Percentiles rank a stretch among this genome's conserved stretches.
Conservation (phyloP, 2,113 vertebrate species). For the Casuarius casuarius region DNA sequence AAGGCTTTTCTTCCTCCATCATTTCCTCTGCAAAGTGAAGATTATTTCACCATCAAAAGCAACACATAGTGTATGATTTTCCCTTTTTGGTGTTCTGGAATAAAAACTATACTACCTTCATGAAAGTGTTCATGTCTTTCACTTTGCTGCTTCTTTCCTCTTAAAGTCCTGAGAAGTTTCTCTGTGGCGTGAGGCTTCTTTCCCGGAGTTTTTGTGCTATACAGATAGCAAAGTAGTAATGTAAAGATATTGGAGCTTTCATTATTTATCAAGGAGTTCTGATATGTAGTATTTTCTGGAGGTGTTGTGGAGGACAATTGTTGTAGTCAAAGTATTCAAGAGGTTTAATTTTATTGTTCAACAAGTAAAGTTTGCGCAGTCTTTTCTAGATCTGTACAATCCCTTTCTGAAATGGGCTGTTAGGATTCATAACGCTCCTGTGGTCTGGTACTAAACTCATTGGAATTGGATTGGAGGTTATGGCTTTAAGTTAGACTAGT, state of each 20-base stretch:
- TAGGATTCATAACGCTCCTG: background rate
- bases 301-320: background rate
- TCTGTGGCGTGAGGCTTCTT: background rate
- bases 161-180: background rate
- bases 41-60: background rate
- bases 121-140: background rate
- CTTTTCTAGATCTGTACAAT: background rate
- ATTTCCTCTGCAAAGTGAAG: slow-evolving; percentile 13
- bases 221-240: background rate
- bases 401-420: background rate
- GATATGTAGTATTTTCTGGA: background rate
- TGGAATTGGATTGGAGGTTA: background rate
- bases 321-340: background rate
- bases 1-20: background rate
- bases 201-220: background rate
- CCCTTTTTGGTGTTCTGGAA: background rate
- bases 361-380: background rate
- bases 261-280: background rate
- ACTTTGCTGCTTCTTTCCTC: background rate
- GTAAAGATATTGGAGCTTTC: background rate
- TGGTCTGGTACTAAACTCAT: background rate
- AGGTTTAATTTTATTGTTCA: background rate
- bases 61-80: background rate
- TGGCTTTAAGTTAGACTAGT: background rate
- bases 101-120: background rate